These are phyloP conservation scores for Apomyelois bistriatella DNA, from an alignment of 2,888 invertebrate species.

Conservation along the genomic window DNA sequence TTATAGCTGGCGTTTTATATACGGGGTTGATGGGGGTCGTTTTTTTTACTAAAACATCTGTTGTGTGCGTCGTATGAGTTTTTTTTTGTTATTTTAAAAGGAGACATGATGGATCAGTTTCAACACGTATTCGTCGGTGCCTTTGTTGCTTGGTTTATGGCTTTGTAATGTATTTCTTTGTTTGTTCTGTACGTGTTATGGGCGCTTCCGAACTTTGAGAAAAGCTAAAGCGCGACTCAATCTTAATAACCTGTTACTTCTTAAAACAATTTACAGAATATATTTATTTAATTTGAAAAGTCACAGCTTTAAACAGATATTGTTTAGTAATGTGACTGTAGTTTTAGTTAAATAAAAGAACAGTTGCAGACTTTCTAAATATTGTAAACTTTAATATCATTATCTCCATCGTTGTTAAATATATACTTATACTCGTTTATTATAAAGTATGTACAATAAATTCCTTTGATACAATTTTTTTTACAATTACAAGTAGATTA, in stretches of 20 bases:
- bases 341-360: too few species aligned
- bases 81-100: constrained; percentile 77
- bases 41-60: constrained; percentile 76
- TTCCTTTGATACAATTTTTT: background rate
- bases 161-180: constrained; percentile 78
- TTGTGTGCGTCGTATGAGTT: constrained; percentile 70
- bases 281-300: background rate
- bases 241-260: background rate
- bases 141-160: constrained; percentile 76
- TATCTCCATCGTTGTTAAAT: too few species aligned
- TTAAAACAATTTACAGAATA: background rate
- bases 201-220: constrained; percentile 56
- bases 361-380: too few species aligned
- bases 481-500: constrained; percentile 61
- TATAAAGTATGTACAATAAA: too few species aligned
- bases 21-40: constrained; percentile 59
- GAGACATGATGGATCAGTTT: constrained; percentile 80
- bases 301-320: background rate
- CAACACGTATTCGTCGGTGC: constrained; percentile 75
- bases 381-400: too few species aligned
- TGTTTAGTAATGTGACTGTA: background rate
- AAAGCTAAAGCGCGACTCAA: constrained; percentile 21
- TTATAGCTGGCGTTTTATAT: constrained; percentile 56
- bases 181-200: constrained; percentile 73
- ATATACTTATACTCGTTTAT: too few species aligned